phyloP scores from a whole-genome alignment of 35 echinoderm and acorn worm species.

The Holothuria glaberrima region DNA sequence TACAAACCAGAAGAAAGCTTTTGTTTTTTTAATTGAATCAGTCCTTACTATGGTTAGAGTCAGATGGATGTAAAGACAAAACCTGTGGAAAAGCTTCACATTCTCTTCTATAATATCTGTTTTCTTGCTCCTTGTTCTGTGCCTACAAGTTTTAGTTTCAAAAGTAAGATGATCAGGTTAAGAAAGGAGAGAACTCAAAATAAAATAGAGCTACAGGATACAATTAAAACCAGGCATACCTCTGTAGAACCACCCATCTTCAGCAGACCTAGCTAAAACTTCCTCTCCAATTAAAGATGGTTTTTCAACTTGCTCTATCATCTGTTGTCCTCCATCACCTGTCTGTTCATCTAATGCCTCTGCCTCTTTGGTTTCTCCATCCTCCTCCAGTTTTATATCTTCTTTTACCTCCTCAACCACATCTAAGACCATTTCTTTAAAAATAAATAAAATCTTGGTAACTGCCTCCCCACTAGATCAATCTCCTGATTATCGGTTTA shows the following conservation, averaged over 20 bases:
- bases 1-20: no score
- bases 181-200: no score
- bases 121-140: not conserved
- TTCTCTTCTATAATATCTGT: not conserved
- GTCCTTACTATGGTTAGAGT: no score
- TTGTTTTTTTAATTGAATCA: no score
- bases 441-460: not conserved
- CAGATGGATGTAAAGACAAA: not conserved
- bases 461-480: no score
- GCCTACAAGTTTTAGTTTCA: not conserved
- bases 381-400: constrained; percentile 6
- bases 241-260: constrained; percentile 92
- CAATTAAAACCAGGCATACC: constrained; percentile 39
- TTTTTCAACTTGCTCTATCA: constrained; percentile 7
- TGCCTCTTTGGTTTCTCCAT: constrained; percentile 39
- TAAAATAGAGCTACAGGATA: no score
- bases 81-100: not conserved
- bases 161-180: not conserved
- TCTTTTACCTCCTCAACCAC: not conserved
- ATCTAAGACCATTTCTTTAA: not conserved
- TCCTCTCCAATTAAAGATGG: constrained; percentile 73
- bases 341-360: not conserved
- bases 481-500: no score
- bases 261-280: constrained; percentile 77
- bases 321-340: constrained; percentile 47